A percentile compares a stretch with the other conserved stretches of the same genome.
Evolutionary conservation across 2,113 vertebrate species (phyloP).

Genomic region (Melanerpes formicivorus): DNA sequence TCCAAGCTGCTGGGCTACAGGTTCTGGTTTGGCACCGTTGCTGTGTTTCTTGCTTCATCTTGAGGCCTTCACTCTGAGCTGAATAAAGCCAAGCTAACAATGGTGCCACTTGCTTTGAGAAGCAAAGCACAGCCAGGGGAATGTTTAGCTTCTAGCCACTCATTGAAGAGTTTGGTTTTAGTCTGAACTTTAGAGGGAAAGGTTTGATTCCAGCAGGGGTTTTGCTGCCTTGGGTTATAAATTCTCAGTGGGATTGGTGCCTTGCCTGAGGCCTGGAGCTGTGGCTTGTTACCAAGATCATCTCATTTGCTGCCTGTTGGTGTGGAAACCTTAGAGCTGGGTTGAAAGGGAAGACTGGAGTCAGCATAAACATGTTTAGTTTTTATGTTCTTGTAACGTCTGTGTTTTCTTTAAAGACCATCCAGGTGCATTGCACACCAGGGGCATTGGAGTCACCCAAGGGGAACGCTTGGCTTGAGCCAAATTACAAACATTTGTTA

Average conservation of each 20-base stretch:
- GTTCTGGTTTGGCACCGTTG: neutral
- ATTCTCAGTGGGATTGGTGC: neutral
- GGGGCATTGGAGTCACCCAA: neutral
- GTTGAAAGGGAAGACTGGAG: neutral
- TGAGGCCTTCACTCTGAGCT: neutral
- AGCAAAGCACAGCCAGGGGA: too few relatives aligned
- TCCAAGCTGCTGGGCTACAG: neutral
- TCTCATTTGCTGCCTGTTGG: neutral
- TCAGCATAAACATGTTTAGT: too few relatives aligned
- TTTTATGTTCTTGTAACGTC: fast-evolving
- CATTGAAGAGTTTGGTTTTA: neutral
- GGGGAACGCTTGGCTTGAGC: fast-evolving
- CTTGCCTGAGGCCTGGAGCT: neutral
- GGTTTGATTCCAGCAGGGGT: neutral
- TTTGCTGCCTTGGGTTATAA: neutral
- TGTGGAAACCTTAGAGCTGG: neutral
- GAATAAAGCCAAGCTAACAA: neutral
- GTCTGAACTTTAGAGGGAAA: neutral
- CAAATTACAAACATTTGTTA: neutral
- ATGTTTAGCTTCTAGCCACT: neutral
- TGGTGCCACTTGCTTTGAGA: fast-evolving
- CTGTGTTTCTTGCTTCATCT: neutral
- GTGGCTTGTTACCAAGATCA: neutral
- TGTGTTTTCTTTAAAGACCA: neutral
- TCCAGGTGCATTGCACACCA: fast-evolving